Base-by-base conservation (phyloP, 2,113 vertebrate genomes). In the Lethenteron reissneri region DNA sequence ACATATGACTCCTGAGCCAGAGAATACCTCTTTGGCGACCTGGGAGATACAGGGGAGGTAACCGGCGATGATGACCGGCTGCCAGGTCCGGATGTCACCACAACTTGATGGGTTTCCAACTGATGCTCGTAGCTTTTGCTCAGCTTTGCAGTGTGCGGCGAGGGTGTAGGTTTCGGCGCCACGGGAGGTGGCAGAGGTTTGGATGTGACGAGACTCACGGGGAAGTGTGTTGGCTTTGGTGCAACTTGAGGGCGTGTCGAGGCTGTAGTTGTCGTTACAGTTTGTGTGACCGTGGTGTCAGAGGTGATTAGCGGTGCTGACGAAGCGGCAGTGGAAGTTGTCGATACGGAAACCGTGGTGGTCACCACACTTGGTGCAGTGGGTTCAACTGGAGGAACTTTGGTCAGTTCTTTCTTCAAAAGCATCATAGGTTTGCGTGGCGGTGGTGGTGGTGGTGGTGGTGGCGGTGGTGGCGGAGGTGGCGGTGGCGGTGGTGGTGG, bases 1-100 rank as follows among this genome's bases (percentile, higher is more conserved):
- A 94, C 92, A 58, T 95, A 97, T 1, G 92, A 95, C 79, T 95
- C 88, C 75, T 78, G 81, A 73, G 88, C 83, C 72, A 85, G 85
- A 25, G 41, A 41, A 41, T 41, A 41, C 41, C 41, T 41, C 41
- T 85, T 82, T 56, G 92, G 91, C 75, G 91, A 95, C 70, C 90
- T 74, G 11, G 91, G 91, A 70, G 92, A 96, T 73, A 88, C 91
- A 56, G 92, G 92, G 57, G 92, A 95, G 1, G 84, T 77, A 70
- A 87, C 76, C 74, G 41, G 41, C 41, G 41, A 41, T 41, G 41
- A 41, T 41, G 41, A 41, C 41, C 41, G 41, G 41, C 41, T 41
- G 5, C 41, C 41, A 41, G 41, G 41, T 41, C 41, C 41, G 41
- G 41, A 41, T 41, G 41, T 41, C 41, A 41, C 41, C 41, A 41